phyloP scores from a whole-genome alignment of 2,888 invertebrate species.

The Anthophora plumipes region DNA sequence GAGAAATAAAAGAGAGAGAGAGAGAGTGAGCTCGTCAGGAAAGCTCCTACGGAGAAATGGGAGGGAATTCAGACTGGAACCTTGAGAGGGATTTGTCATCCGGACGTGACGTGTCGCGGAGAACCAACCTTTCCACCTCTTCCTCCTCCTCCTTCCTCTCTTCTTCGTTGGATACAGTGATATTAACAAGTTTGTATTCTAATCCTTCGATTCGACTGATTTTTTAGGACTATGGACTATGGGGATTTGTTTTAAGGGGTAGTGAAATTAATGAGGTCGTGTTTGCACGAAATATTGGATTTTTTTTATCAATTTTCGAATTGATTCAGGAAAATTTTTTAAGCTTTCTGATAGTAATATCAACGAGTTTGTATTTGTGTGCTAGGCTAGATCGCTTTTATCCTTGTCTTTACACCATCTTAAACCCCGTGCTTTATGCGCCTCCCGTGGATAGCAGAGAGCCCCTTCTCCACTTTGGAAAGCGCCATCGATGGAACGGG shows the following conservation, averaged over 20 bases:
- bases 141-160: conserved; percentile 30
- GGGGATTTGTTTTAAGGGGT: too few species aligned
- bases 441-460: conserved; percentile 19
- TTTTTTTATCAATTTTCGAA: too few species aligned
- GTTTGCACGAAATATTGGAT: too few species aligned
- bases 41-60: conserved; percentile 9
- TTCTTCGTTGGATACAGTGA: conserved; percentile 1
- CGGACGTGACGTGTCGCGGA: conserved; percentile 72
- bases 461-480: not conserved
- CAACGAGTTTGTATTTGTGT: conserved; percentile 60
- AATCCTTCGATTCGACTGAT: not conserved
- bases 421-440: conserved; percentile 65
- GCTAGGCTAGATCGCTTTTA: conserved; percentile 60
- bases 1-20: conserved; percentile 3
- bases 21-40: conserved; percentile 23
- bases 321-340: too few species aligned
- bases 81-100: conserved; percentile 79
- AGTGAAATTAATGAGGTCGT: too few species aligned
- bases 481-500: conserved; percentile 4
- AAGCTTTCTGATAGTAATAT: too few species aligned
- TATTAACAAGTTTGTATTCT: conserved; percentile 24
- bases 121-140: conserved; percentile 53
- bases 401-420: conserved; percentile 65
- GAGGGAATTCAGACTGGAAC: conserved; percentile 57
- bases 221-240: too few species aligned